Base-by-base conservation (phyloP, 1,140 invertebrate species). In the Zaprionus africanus region DNA sequence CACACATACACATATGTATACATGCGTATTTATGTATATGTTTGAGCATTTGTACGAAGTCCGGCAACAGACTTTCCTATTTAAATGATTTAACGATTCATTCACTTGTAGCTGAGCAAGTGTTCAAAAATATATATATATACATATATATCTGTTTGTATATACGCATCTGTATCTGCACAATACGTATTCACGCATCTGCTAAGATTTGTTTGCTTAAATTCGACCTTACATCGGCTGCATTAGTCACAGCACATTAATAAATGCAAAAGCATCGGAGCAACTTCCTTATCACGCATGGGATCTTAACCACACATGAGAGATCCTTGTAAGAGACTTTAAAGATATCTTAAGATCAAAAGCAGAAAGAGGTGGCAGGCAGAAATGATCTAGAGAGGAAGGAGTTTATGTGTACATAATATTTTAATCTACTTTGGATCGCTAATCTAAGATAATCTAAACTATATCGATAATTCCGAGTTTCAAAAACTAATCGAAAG, bases 11-110 rank as follows among this genome's bases (percentile, higher is more conserved):
- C 24, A 43, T 54, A 58, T 7, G 49, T 38, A 53, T 17, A 51
- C 43, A 24, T 28, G n/a, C 9, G 51, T 49, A 53, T 19, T 36
- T 57, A 24, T 19, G 12, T 38, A 41, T n/a, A n/a, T 15, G n/a
- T 5, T n/a, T 6, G 7, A 31, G 28, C 7, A 31, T 46, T 38
- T 15, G 13, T 56, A 59, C 41, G 46, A 38, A 60, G 56, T 74
- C 28, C 56, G 58, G 41, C 59, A 69, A 62, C n/a, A 64, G 60
- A 76, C 54, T 70, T 76, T 76, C 43, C 60, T 34, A 71, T 76
- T 76, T 64, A 46, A 76, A 64, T 71, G 41, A 46, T 46, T 46
- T 46, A 56, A 69, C 65, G 59, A 59, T 75, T 75, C 64, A 71
- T 71, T 64, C 53, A 76, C 46, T 72, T 76, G 34, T 67, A 41